Evolutionary conservation across 2,797 vertebrate genomes (phyloP), one percentile per base, ranked within the genome.

Genomic region (Melanotaenia nigrans): DNA sequence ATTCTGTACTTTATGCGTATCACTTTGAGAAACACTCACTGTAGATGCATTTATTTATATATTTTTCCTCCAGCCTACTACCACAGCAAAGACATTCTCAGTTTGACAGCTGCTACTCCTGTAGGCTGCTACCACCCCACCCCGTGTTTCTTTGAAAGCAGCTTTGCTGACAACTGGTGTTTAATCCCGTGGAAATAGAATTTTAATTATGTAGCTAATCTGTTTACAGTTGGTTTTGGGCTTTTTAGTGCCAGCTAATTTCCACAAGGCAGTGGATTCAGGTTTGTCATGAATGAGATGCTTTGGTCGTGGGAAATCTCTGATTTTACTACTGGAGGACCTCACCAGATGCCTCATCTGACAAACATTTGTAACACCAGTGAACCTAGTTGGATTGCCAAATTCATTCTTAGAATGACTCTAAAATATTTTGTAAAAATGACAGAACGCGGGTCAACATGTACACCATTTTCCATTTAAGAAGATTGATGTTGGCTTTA

Each of bases 61-160:
- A 40, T 5, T 2, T 33, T 68, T 45, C 49, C 33, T 35, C 38
- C 38, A 32, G 32, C 35, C 3, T 22, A 5, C 20, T 10, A 47
- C n/a, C 51, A 28, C 38, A 66, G 78, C 51, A 71, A 68, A 83
- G 63, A 78, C 57, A 62, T 81, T 75, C 62, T 84, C 61, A 79
- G 79, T 63, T 63, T 91, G 89, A 88, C 92, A 92, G 91, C 88
- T 93, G 90, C 84, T 87, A n/a, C 81, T 89, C 87, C 72, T 71
- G 73, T 72, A 85, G 83, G 80, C 89, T 89, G 79, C 82, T 67
- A 53, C 82, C 57, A 91, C 91, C 92, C 89, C 91, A 89, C 90
- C 91, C 91, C 87, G 84, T 69, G 86, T 76, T 82, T 87, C 78
- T 81, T 79, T 83, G 77, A 85, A 83, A 87, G 87, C 86, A 85